Conservation (phyloP, 2,113 vertebrate species). For the Columbina picui region DNA sequence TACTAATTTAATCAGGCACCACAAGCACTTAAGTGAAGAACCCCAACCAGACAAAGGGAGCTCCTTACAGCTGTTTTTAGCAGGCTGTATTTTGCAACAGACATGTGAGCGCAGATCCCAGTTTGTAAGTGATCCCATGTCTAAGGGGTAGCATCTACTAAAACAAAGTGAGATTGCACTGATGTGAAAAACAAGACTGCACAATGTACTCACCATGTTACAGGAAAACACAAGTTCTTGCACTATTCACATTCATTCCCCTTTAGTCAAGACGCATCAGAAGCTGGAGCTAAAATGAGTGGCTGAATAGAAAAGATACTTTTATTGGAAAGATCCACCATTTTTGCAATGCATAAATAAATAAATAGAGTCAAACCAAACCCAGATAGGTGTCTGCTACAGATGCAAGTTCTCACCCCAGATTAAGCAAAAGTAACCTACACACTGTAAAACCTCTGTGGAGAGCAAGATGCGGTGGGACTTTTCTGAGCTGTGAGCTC, state of each 20-base stretch:
- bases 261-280: background rate
- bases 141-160: conserved; percentile 11
- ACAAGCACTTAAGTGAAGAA: conserved; percentile 69
- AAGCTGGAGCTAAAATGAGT: background rate
- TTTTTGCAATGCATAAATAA: background rate
- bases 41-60: conserved; percentile 57
- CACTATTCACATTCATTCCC: background rate
- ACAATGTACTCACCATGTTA: rapidly evolving
- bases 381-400: background rate
- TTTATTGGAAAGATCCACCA: background rate
- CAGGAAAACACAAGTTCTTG: background rate
- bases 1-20: conserved; percentile 76
- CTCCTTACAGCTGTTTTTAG: conserved; percentile 28
- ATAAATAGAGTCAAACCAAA: background rate
- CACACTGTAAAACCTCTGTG: background rate
- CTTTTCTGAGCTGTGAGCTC: background rate
- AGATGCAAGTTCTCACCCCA: background rate
- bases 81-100: conserved; percentile 5
- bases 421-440: background rate
- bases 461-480: background rate
- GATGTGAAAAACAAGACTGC: background rate
- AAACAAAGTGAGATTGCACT: background rate
- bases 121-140: conserved; percentile 26
- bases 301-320: background rate
- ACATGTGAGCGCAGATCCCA: background rate